These are phyloP conservation scores for Hyphantria cunea DNA, from an alignment of 1,140 invertebrate species.

Conservation along the genomic window DNA sequence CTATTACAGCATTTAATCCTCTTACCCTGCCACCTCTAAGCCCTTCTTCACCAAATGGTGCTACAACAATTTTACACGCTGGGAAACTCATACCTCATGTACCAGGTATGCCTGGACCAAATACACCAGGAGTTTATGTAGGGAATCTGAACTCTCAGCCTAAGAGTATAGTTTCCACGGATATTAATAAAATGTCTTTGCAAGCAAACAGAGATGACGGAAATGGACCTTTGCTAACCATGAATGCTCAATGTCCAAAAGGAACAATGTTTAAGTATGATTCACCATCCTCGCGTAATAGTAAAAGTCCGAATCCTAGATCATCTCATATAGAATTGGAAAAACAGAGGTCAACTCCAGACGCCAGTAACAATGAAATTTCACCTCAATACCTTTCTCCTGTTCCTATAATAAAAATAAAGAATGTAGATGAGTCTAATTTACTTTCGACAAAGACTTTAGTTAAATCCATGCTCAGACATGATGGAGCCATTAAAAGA, in stretches of 20 bases:
- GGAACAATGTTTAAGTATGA: conserved; percentile 48
- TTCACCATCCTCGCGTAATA: conserved; percentile 38
- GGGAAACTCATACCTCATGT: conserved; percentile 91
- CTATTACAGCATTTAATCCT: conserved; percentile 88
- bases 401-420: conserved; percentile 70
- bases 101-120: conserved; percentile 92
- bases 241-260: conserved; percentile 44
- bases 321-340: conserved; percentile 45
- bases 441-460: conserved; percentile 35
- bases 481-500: conserved; percentile 62
- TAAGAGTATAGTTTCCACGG: conserved; percentile 42
- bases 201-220: conserved; percentile 46
- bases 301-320: conserved; percentile 55
- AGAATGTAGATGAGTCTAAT: conserved; percentile 63
- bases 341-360: conserved; percentile 48
- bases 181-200: conserved; percentile 46
- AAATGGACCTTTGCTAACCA: too few species aligned
- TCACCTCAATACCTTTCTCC: conserved; percentile 41
- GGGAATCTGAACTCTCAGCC: conserved; percentile 43
- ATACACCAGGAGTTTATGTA: conserved; percentile 80
- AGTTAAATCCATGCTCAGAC: conserved; percentile 39
- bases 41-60: conserved; percentile 73
- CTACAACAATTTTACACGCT: conserved; percentile 84
- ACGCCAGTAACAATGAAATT: conserved; percentile 41
- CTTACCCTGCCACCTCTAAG: conserved; percentile 82